Evolutionary conservation across 2,888 invertebrate genomes (phyloP), one percentile per base, ranked within the genome.

Genomic region (Neria commutata): DNA sequence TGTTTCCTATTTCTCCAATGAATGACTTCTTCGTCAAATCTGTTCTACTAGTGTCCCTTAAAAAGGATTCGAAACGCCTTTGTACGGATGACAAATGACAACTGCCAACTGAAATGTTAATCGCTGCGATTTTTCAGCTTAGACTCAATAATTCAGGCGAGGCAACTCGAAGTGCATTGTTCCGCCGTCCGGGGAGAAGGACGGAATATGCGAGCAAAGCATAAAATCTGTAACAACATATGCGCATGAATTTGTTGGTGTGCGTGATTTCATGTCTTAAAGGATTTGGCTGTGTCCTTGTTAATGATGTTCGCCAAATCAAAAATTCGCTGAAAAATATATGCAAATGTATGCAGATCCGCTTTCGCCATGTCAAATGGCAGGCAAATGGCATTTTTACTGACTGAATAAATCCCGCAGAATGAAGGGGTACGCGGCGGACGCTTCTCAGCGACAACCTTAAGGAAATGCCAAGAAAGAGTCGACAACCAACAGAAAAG

Each of bases 311-410:
- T 69, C 71, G 67, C 21, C 46, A 14, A 23, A 29, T 61, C 14
- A 16, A 33, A n/a, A n/a, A n/a, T n/a, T n/a, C n/a, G n/a, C n/a
- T 17, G 53, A 67, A 72, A 77, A 74, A 72, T 67, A 67, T 73
- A 78, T 77, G 77, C 77, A 75, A 78, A 77, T 77, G 62, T 77
- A 78, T 78, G 77, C 78, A 77, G 77, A 77, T 78, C 72, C 71
- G 77, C 78, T 77, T 77, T 77, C 69, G 74, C 72, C 71, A 75
- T 75, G 77, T 75, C 76, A 77, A 70, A n/a, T n/a, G 69, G 67
- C 66, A 68, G 74, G 69, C 73, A 75, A 74, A 74, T 74, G 68
- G 58, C 56, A 56, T 60, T 60, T 60, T 42, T 55, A 25, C n/a
- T n/a, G n/a, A n/a, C n/a, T n/a, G n/a, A n/a, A n/a, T n/a, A n/a